Base-by-base conservation (phyloP, 2,797 vertebrate genomes). In the Decapterus maruadsi region DNA sequence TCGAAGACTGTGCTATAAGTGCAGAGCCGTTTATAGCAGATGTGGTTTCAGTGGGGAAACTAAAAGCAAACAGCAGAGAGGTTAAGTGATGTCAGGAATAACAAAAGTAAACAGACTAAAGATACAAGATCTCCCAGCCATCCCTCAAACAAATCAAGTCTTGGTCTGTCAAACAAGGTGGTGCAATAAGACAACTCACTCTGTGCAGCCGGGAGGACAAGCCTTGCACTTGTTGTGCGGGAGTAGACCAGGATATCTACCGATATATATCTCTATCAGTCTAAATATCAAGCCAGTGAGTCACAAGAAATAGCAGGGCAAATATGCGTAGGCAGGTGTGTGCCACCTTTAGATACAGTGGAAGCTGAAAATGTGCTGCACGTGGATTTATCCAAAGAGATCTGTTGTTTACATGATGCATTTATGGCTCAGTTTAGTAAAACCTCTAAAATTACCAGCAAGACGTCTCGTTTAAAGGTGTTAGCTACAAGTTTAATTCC, bases 81-180 rank as follows among this genome's bases (percentile, higher is more conserved):
- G 67, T 70, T 84, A 46, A 64, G 68, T 68, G 68, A 78, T 55
- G 84, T 87, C 54, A 77, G 74, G 68, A 86, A 81, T 83, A 87
- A 38, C 58, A 26, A 70, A 70, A 84, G 87, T 77, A 83, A 90
- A 84, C 72, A 85, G 46, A 61, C n/a, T 60, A 48, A 66, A 70
- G 40, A 74, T 53, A 72, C 12, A 22, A 76, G 67, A 78, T 72
- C 72, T 57, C 19, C 11, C 42, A 17, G 65, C 26, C 26, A 1
- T 26, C 56, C 67, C 43, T 53, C 36, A 53, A 38, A 68, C 59
- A 74, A 61, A 54, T 29, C 36, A 26, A 42, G 12, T 46, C 62
- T 48, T 26, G 22, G 43, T 29, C 29, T 72, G 40, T 75, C 7
- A 42, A 50, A 78, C 57, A 12, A 48, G 31, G 62, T 75, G 86